Evolutionary conservation across 2,113 vertebrate species (phyloP).

Genomic region (Centropus bengalensis): DNA sequence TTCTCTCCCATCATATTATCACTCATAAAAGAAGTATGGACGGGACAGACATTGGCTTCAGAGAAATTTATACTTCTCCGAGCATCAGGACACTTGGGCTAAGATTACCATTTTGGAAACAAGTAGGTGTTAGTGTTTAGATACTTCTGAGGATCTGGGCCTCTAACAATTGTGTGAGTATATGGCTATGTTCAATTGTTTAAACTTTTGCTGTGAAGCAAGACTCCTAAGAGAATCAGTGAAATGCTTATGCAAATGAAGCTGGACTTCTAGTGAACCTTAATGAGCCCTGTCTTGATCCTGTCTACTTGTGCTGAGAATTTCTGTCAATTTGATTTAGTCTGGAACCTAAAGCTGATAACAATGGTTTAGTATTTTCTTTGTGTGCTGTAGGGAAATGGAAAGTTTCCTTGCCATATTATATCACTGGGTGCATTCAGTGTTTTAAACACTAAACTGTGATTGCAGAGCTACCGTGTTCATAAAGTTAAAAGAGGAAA

Average conservation of each 20-base stretch:
- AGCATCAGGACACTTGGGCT: neutral
- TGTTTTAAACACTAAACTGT: neutral
- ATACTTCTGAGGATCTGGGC: neutral
- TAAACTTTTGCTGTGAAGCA: neutral
- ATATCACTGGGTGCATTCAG: neutral
- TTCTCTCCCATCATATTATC: neutral
- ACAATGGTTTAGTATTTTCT: constrained; percentile 51
- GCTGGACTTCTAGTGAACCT: neutral
- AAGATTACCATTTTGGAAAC: neutral
- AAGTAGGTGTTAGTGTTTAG: neutral
- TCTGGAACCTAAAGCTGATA: neutral
- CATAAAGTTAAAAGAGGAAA: neutral
- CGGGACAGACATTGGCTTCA: neutral
- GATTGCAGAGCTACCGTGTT: neutral
- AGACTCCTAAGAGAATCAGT: neutral
- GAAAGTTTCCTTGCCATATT: constrained; percentile 17
- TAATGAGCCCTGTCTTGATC: constrained; percentile 21
- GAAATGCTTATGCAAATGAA: constrained; percentile 32
- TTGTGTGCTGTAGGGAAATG: neutral
- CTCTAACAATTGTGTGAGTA: neutral
- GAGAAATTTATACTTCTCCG: neutral
- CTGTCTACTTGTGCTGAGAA: constrained; percentile 5
- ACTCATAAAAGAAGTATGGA: neutral
- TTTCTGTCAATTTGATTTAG: constrained; percentile 36
- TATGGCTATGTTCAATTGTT: neutral